Base-by-base conservation (phyloP, 1,140 invertebrate species). In the Drosophila ficusphila region DNA sequence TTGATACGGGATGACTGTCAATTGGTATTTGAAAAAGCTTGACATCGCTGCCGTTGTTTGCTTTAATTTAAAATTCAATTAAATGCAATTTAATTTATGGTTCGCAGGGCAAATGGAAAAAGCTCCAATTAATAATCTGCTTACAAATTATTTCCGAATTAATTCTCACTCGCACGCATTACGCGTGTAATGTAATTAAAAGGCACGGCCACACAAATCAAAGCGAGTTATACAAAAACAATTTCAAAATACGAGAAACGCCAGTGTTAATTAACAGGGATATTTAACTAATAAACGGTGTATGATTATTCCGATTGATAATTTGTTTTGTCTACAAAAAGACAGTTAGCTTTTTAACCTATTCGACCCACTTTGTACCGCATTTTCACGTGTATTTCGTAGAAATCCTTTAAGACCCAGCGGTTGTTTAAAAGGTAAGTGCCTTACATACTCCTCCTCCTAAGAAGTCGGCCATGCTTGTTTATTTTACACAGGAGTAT, bases 401-500 rank as follows among this genome's bases (percentile, higher is more conserved):
- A 27, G 4, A 64, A 74, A 68, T 61, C 46, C 48, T 60, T 47
- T 76, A 62, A 76, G 46, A 51, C 9, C 23, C 0, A 25, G 44
- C 34, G 18, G 27, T 42, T 42, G 27, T 36, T 23, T n/a, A 31
- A 23, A 31, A 51, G 53, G 31, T 77, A 73, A 76, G 72, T 56
- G 38, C 58, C 57, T 62, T 58, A 60, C 49, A 68, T 36, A 64
- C 48, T 33, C 41, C 38, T 16, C 41, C 18, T 23, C 34, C 29
- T n/a, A 25, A 71, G 11, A 73, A 38, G 65, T 74, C 62, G 36
- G 42, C 53, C 38, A 44, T 33, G 60, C 53, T 88, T 86, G 62
- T 86, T 86, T 86, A 86, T 86, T 82, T 82, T 68, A 71, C 82
- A 82, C 81, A 69, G 67, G 81, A 88, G 81, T 81, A 64, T 75